Evolutionary conservation across 2,113 vertebrate species (phyloP).

Genomic region (Brachypteracias leptosomus): DNA sequence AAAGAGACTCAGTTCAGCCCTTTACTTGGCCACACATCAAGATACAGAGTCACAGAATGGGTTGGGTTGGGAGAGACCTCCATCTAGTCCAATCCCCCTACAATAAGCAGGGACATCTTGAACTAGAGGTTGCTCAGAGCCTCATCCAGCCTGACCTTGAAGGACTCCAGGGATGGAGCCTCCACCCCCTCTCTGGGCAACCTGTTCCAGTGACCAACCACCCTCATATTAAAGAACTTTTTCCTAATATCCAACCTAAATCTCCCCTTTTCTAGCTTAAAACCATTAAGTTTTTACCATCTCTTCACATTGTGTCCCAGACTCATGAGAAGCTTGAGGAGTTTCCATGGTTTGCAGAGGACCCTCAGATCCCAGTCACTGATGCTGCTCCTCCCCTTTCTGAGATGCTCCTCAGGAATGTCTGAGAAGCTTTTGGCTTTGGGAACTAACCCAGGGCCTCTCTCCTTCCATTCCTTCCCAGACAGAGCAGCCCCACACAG

Average conservation of each 20-base stretch:
- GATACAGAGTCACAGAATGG: no score
- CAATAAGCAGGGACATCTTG: no score
- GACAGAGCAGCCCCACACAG: background rate
- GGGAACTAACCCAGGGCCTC: background rate
- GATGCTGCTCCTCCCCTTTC: background rate
- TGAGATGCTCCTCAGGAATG: background rate
- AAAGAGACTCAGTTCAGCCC: background rate
- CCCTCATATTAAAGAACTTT: no score
- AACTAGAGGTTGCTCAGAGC: no score
- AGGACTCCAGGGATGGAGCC: no score
- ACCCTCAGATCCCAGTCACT: background rate
- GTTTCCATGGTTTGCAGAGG: background rate
- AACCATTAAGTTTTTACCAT: background rate
- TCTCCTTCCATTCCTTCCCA: background rate
- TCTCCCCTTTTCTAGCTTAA: no score
- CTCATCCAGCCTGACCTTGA: fast-evolving
- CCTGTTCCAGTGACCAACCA: no score
- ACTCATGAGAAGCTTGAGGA: background rate
- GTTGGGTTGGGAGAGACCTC: no score
- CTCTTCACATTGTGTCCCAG: background rate
- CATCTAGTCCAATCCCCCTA: no score
- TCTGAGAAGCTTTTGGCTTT: background rate
- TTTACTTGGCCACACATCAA: no score
- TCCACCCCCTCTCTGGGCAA: no score
- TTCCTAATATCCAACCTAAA: no score